A percentile compares a stretch with the other conserved stretches of the same genome.
Conservation (phyloP, 2,888 invertebrate genomes). For the Stenchaetothrips biformis region DNA sequence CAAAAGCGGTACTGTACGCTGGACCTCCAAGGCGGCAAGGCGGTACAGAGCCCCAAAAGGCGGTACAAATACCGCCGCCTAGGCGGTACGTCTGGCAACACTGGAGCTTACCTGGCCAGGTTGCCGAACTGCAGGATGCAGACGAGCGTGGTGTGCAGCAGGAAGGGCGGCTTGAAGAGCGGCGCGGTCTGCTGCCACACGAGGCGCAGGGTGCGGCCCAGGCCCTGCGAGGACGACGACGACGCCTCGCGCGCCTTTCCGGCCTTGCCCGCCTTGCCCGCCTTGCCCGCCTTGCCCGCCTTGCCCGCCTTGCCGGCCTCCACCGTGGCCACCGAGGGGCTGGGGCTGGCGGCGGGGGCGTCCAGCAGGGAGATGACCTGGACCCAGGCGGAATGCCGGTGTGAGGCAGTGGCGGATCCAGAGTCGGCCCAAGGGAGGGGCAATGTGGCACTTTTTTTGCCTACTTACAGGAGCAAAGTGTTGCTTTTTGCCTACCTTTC, state of each 20-base stretch:
- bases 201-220: neutral
- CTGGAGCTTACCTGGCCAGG: constrained; percentile 34
- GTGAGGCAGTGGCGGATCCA: too few species aligned
- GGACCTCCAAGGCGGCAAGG: too few species aligned
- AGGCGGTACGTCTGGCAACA: too few species aligned
- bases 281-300: too few species aligned
- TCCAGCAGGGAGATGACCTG: neutral
- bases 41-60: too few species aligned
- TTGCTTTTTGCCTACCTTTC: too few species aligned
- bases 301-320: neutral
- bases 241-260: neutral
- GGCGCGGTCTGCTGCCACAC: constrained; percentile 34
- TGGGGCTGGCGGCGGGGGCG: neutral
- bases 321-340: neutral
- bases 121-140: constrained; percentile 34
- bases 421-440: too few species aligned
- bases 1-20: too few species aligned
- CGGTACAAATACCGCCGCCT: too few species aligned
- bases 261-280: neutral
- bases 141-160: constrained; percentile 29
- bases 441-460: too few species aligned
- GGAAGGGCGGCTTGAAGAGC: constrained; percentile 32
- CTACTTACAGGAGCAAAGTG: too few species aligned
- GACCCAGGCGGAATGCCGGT: neutral
- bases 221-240: neutral